A percentile compares a stretch with the other conserved stretches of the same genome.
Conservation (phyloP, 2,888 invertebrate species). For the Synanthedon formicaeformis region DNA sequence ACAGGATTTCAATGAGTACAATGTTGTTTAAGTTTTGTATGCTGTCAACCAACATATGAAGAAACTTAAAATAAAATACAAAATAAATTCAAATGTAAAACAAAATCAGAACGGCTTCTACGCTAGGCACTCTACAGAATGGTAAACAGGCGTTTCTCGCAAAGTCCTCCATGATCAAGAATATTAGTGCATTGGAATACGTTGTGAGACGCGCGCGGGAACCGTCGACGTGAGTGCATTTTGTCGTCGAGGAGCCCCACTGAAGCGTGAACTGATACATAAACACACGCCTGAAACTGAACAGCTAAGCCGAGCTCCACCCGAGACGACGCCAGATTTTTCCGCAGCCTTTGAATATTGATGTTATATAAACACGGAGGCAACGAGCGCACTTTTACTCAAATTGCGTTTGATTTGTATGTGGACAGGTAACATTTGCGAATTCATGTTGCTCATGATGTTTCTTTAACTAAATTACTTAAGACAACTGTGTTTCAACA, state of each 20-base stretch:
- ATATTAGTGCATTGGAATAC: slow-evolving; percentile 51
- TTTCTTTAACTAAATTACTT: no score
- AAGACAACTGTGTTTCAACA: no score
- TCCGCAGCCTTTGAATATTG: slow-evolving; percentile 51
- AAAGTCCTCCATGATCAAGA: slow-evolving; percentile 37
- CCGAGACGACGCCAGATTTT: slow-evolving; percentile 34
- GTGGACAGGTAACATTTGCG: no score
- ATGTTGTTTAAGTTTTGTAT: no score
- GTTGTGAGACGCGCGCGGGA: slow-evolving; percentile 40
- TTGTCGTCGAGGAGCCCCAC: slow-evolving; percentile 56
- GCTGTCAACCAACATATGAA: no score
- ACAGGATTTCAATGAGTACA: no score
- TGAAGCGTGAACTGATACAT: slow-evolving; percentile 45
- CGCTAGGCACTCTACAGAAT: background rate
- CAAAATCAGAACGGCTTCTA: no score
- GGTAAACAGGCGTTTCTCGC: background rate
- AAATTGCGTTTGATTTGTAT: background rate
- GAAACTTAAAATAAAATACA: no score
- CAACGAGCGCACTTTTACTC: background rate
- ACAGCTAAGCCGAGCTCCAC: slow-evolving; percentile 34
- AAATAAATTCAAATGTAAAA: no score
- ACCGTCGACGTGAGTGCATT: slow-evolving; percentile 57
- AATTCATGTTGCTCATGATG: no score
- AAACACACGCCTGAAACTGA: slow-evolving; percentile 43
- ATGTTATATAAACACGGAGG: slow-evolving; percentile 33